A percentile compares a stretch with the other conserved stretches of the same genome.
These are phyloP conservation scores for Drosophila tropicalis DNA, from an alignment of 1,140 invertebrate genomes.

Conservation along the genomic window DNA sequence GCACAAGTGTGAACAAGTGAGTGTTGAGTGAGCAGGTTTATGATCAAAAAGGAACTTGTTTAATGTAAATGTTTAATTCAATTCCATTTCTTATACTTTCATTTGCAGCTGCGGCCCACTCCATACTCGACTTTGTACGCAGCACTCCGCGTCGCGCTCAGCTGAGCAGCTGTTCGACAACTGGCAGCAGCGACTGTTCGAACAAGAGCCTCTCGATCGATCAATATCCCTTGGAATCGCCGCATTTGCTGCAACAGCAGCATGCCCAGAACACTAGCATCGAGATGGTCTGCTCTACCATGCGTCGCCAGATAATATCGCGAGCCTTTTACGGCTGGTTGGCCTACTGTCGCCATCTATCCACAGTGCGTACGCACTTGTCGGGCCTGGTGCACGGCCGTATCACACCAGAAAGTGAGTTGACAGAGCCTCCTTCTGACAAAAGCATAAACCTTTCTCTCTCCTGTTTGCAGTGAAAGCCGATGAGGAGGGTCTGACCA, in stretches of 20 bases:
- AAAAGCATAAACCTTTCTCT: neutral
- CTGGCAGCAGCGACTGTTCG: conserved; percentile 81
- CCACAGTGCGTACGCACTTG: conserved; percentile 95
- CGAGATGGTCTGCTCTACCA: conserved; percentile 94
- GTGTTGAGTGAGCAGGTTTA: no score
- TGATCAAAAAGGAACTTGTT: no score
- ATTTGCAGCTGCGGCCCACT: conserved; percentile 68
- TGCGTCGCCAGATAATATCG: conserved; percentile 97
- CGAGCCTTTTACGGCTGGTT: conserved; percentile 98
- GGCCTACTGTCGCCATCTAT: conserved; percentile 95
- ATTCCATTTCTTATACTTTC: no score
- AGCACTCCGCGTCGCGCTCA: conserved; percentile 77
- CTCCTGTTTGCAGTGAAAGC: conserved; percentile 83
- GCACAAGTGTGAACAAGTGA: no score
- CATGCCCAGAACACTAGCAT: conserved; percentile 85
- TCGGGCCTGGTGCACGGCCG: conserved; percentile 92
- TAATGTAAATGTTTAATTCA: no score
- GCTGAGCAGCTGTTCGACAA: conserved; percentile 82
- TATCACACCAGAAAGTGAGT: conserved; percentile 86
- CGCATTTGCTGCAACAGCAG: conserved; percentile 62
- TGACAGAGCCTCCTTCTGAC: neutral
- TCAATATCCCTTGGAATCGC: conserved; percentile 74
- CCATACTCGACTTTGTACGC: conserved; percentile 79
- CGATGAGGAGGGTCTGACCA: conserved; percentile 87
- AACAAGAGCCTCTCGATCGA: conserved; percentile 82